Conservation (phyloP, 2,888 invertebrate genomes). For the Cyclophora punctaria region DNA sequence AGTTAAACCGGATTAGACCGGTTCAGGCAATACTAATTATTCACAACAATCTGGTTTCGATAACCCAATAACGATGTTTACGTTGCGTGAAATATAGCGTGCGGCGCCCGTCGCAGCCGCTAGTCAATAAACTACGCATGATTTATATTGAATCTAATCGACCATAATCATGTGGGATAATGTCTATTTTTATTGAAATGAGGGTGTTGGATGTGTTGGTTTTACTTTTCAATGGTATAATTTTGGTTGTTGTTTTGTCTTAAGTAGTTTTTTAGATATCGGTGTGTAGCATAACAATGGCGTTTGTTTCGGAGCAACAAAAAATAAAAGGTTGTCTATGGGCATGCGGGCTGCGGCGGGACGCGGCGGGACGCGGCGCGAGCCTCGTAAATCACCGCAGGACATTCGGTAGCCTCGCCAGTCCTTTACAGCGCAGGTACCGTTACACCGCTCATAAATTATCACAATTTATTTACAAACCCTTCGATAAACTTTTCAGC, state of each 20-base stretch:
- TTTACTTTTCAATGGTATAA: background rate
- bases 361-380: conserved; percentile 5
- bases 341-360: conserved; percentile 19
- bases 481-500: too few species aligned
- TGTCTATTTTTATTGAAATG: conserved; percentile 26
- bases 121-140: conserved; percentile 24
- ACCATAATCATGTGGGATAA: conserved; percentile 26
- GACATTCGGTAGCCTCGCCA: conserved; percentile 14
- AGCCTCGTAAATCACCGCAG: conserved; percentile 20
- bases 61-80: conserved; percentile 33
- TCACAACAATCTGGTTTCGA: conserved; percentile 36
- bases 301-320: conserved; percentile 1
- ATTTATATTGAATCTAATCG: conserved; percentile 34
- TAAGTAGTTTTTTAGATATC: background rate
- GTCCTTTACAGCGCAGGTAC: background rate
- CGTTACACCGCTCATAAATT: conserved; percentile 3
- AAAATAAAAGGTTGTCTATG: conserved; percentile 9
- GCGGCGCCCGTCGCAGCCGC: conserved; percentile 16
- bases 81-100: conserved; percentile 26
- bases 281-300: conserved; percentile 1
- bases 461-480: too few species aligned
- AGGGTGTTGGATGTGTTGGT: conserved; percentile 1
- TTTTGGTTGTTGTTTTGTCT: background rate
- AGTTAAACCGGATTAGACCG: conserved; percentile 10
- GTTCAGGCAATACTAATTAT: conserved; percentile 12